Evolutionary conservation across 2,797 vertebrate species (phyloP), one percentile per base, ranked within the genome.

Genomic region (Hippopotamyrus pictus): DNA sequence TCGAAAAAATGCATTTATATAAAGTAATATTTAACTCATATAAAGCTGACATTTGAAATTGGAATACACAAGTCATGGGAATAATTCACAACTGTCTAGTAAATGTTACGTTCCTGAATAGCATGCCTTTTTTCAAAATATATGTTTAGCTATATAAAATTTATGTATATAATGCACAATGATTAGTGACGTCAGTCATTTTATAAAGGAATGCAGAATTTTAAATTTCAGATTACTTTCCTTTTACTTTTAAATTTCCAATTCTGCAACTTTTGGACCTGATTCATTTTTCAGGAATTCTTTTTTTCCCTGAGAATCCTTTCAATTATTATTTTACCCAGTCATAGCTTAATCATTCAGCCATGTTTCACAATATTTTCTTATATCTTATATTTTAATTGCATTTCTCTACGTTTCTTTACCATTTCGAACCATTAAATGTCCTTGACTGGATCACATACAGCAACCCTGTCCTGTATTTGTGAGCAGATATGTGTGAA

Each of bases 61-160:
- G 29, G 3, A 59, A 14, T 11, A 17, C 3, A 44, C 3, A 82
- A 22, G 76, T 82, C 3, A 11, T 7, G 37, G 19, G 93, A 93
- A 93, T 95, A 93, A 94, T 95, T 92, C 94, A 94, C 95, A 94
- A 93, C 93, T 93, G 94, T 95, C 95, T 91, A 83, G 94, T 46
- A 82, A 46, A 44, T 94, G 94, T 37, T 37, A 37, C 12, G 5
- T 6, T 37, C 12, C 65, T 17, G 65, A 73, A 37, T 17, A 37
- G 33, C 65, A 14, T 17, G 12, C 11, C 29, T 73, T 73, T 33
- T 69, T 33, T 5, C 29, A 73, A 73, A 73, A 73, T 73, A 73
- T 73, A 33, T 37, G 29, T 17, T 37, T 73, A 37, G 65, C 65
- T 73, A 73, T 73, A 73, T 37, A 37, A 73, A 14, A 14, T 37